Base-by-base conservation (phyloP, 2,797 vertebrate genomes). In the Lepilemur ruficaudatus region DNA sequence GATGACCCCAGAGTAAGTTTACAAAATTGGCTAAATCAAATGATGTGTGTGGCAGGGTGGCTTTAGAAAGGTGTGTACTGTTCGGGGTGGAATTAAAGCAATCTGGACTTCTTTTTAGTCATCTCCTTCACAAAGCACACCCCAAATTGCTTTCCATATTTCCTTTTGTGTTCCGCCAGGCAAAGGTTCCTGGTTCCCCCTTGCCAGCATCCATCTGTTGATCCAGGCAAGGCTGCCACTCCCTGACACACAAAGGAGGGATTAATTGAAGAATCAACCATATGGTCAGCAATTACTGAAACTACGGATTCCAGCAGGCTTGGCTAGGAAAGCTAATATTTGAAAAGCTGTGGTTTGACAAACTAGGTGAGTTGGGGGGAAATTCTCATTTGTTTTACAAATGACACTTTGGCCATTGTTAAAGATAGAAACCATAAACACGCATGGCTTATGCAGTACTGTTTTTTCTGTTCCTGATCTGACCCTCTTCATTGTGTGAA, bases 261-360 rank as follows among this genome's bases (percentile, higher is more conserved):
- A 79, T 57, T 12, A 83, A 5, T 18, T 75, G 57, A 78, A 55
- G 41, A 70, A 69, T 41, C 46, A 38, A 52, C 32, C 48, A 65
- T 25, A 32, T 80, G 84, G 65, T 84, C 32, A 70, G 46, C 80
- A 76, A 20, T 69, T 17, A 80, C 8, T 4, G 13, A 70, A 80
- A 79, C 9, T 7, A 38, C 28, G 2, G 41, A 55, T 63, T 65
- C 23, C 50, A 41, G 43, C 7, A 14, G n/a, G 30, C 57, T 67
- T 73, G 69, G 38, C 46, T 69, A 38, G 72, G 76, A 91, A 76
- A 91, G 73, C 76, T 86, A 95, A 73, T 92, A 84, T 93, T 87
- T 94, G 55, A 81, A 93, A 91, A 65, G 50, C 50, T 70, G 17
- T 73, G 22, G 82, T 72, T 67, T 82, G 72, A 65, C 22, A 79